Evolutionary conservation across 2,888 invertebrate genomes (phyloP).

Genomic region (Allolobophora icterica): DNA sequence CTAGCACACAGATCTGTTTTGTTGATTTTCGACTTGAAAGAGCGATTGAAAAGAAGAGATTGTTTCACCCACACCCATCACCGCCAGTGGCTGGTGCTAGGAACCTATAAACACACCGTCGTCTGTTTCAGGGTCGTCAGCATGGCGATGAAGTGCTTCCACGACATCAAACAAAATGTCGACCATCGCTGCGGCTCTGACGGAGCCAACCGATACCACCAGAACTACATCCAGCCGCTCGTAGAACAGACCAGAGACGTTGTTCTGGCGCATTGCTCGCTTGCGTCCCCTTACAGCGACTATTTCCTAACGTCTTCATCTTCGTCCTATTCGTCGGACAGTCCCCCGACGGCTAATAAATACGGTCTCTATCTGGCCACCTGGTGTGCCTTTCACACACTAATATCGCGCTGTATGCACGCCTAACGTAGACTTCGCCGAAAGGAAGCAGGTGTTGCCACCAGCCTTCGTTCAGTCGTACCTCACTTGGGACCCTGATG

Average conservation of each 20-base stretch:
- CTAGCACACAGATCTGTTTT: too few relatives aligned
- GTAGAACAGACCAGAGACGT: slow-evolving; percentile 35
- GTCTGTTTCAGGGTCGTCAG: slow-evolving; percentile 29
- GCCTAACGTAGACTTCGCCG: neutral
- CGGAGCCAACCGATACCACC: slow-evolving; percentile 33
- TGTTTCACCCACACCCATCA: too few relatives aligned
- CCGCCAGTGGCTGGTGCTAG: too few relatives aligned
- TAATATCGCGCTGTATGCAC: neutral
- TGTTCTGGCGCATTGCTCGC: slow-evolving; percentile 31
- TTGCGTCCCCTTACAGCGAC: slow-evolving; percentile 35
- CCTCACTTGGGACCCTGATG: neutral
- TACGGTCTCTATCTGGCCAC: neutral
- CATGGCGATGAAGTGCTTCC: slow-evolving; percentile 36
- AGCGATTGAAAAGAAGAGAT: too few relatives aligned
- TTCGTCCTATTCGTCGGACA: neutral
- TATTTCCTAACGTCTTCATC: slow-evolving; percentile 35
- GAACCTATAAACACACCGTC: too few relatives aligned
- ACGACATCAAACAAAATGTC: slow-evolving; percentile 33
- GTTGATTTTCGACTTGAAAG: too few relatives aligned
- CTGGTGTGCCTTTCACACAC: slow-evolving; percentile 32
- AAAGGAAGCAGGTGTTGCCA: neutral
- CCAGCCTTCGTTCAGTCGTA: neutral
- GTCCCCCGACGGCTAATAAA: too few relatives aligned
- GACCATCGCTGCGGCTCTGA: slow-evolving; percentile 25
- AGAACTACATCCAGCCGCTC: slow-evolving; percentile 38